Conservation (phyloP, 2,113 vertebrate species). For the Hyperopisus bebe region DNA sequence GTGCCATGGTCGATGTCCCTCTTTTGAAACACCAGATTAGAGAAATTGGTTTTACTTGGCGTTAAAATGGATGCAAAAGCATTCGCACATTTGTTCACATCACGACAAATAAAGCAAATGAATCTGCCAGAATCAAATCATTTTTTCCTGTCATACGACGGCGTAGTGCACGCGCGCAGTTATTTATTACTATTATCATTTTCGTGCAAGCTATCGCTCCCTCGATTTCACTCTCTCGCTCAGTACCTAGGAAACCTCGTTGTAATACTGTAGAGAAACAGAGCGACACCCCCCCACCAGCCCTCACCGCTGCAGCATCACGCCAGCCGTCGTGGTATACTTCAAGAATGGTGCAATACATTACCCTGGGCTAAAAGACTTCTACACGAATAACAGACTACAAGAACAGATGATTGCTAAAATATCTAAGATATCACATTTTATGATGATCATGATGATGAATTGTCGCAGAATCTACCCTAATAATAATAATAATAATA, state of each 20-base stretch:
- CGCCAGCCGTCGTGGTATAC: neutral
- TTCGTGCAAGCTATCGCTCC: neutral
- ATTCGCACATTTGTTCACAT: neutral
- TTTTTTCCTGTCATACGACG: neutral
- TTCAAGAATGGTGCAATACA: neutral
- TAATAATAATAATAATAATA: too few relatives aligned
- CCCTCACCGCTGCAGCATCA: neutral
- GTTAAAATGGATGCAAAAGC: neutral
- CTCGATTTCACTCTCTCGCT: neutral
- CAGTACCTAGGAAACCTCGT: neutral
- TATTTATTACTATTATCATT: neutral
- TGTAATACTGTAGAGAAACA: neutral
- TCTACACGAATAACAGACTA: neutral
- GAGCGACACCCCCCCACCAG: neutral
- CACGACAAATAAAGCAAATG: neutral
- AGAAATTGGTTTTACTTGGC: neutral
- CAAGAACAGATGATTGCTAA: neutral
- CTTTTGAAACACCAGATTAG: slow-evolving; percentile 49
- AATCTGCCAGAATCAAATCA: neutral
- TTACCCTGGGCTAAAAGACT: neutral
- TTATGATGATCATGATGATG: neutral
- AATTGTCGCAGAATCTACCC: neutral
- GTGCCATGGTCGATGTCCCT: slow-evolving; percentile 77
- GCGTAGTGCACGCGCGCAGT: neutral
- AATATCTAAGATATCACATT: neutral